phyloP scores from a whole-genome alignment of 2,113 vertebrate species.

The Pachyramphus minor region DNA sequence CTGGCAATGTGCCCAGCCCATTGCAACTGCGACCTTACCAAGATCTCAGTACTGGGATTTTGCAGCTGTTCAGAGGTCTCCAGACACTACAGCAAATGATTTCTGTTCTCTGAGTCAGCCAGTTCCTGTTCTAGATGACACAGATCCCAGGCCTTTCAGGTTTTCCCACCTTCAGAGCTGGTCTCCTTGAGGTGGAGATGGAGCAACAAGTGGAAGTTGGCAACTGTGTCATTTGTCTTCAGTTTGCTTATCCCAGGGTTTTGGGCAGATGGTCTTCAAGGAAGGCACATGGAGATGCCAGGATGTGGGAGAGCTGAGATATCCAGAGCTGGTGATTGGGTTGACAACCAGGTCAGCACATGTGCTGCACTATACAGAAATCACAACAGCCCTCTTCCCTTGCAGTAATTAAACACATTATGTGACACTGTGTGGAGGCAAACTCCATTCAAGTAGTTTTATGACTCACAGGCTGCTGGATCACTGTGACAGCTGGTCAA shows the following conservation, averaged over 20 bases:
- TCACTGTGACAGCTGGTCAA: neutral
- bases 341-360: neutral
- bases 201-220: neutral
- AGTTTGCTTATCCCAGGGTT: neutral
- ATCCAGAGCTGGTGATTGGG: neutral
- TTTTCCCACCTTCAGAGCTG: neutral
- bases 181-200: neutral
- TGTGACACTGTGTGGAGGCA: neutral
- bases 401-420: neutral
- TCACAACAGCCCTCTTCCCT: neutral
- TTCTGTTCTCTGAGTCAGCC: constrained; percentile 15
- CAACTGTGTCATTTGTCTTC: neutral
- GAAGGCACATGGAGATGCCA: neutral
- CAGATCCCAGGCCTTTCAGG: neutral
- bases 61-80: constrained; percentile 55
- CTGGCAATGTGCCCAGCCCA: constrained; percentile 27
- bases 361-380: neutral
- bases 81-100: neutral
- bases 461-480: neutral
- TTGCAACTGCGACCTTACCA: neutral
- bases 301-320: neutral
- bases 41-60: constrained; percentile 37
- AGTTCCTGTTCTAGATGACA: neutral
- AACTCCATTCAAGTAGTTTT: neutral
- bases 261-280: neutral